Base-by-base conservation (phyloP, 2,888 invertebrate genomes). In the Drosophila kambysellisi region DNA sequence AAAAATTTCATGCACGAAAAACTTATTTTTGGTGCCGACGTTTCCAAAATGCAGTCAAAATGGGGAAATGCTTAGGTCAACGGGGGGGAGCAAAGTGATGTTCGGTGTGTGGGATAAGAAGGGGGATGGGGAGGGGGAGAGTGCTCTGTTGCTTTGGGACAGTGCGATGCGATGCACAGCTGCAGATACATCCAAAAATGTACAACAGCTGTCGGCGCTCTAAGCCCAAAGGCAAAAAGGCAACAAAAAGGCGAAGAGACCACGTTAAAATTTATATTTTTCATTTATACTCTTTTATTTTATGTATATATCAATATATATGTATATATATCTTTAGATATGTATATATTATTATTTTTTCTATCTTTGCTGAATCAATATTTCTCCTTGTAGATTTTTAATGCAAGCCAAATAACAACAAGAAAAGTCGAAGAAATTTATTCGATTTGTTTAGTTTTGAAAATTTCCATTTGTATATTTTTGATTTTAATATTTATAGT, bases 11-110 rank as follows among this genome's bases (percentile, higher is more conserved):
- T 72, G 70, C 72, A 75, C 66, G 81, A 68, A 82, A 72, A 82
- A 88, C 74, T 81, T 88, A 84, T 88, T 86, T 88, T 77, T 68
- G 87, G 72, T 74, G 86, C 73, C 80, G 73, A 76, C 71, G 82
- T 72, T 87, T 84, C 81, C 83, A 84, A 83, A 84, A 86, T 67
- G 79, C 77, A 76, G 48, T 62, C 69, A 61, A 48, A 62, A 74
- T 43, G 39, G 66, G 71, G 48, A 30, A 17, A 41, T 33, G 8
- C 17, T 43, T 32, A 2, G 50, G 20, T 9, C 15, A n/a, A 11
- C 25, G 17, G 43, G n/a, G 53, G 37, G 37, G 48, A 20, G 17
- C 11, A 15, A 5, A 4, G 17, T 20, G 46, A 30, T 20, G 35
- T 30, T 60, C 11, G 15, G 17, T 11, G 29, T 29, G n/a, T n/a